phyloP scores from a whole-genome alignment of 2,113 vertebrate species.

The Oreotrochilus melanogaster region DNA sequence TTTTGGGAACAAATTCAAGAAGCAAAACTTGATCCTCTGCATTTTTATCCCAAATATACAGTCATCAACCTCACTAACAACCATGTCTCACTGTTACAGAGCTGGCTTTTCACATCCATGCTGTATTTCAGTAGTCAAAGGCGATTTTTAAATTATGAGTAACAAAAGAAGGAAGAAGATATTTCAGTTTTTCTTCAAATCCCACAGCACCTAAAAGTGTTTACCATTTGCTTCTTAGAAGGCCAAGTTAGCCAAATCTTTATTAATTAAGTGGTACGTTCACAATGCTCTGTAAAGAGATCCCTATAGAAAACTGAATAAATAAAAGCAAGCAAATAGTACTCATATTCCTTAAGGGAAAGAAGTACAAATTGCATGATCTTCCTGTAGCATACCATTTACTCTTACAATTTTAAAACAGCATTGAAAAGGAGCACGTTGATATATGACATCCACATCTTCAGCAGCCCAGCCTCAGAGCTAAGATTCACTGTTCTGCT shows the following conservation, averaged over 20 bases:
- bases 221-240: not conserved
- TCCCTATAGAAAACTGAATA: not conserved
- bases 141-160: not conserved
- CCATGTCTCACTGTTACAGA: not conserved
- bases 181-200: not conserved
- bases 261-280: not conserved
- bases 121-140: not conserved
- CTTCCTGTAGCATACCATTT: not conserved
- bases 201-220: not conserved
- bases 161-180: not conserved
- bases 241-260: not conserved
- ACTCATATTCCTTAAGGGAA: not conserved
- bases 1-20: not conserved
- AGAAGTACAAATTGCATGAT: not conserved
- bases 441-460: not conserved
- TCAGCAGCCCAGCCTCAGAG: not conserved
- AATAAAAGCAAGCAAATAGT: not conserved
- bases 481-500: not conserved
- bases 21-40: not conserved
- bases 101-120: not conserved
- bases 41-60: not conserved
- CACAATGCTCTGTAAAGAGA: not conserved
- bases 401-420: not conserved
- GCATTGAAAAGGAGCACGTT: not conserved
- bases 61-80: not conserved